phyloP scores from a whole-genome alignment of 2,888 invertebrate species.

The Dyspetes luteomarginatus region DNA sequence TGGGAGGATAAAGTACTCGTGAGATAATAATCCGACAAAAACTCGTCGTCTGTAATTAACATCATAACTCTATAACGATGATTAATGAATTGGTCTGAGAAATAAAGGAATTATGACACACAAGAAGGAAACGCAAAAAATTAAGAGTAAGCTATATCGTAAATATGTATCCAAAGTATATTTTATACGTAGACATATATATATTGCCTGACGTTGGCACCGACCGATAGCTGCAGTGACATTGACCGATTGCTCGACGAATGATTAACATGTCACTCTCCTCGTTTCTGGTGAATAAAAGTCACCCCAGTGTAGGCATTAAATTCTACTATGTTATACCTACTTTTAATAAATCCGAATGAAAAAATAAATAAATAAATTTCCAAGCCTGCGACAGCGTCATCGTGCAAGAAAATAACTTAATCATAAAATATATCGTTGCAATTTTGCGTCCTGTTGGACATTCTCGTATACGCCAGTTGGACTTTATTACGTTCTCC shows the following conservation, averaged over 20 bases:
- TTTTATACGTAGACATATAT: slow-evolving; percentile 24
- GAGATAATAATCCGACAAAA: no score
- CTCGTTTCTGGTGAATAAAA: slow-evolving; percentile 34
- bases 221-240: slow-evolving; percentile 52
- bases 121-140: slow-evolving; percentile 10
- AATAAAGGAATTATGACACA: no score
- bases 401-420: slow-evolving; percentile 42
- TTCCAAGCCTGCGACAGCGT: slow-evolving; percentile 6
- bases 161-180: slow-evolving; percentile 8
- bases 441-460: slow-evolving; percentile 41
- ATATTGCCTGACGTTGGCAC: slow-evolving; percentile 35
- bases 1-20: no score
- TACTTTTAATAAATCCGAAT: background rate
- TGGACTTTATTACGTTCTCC: slow-evolving; percentile 42
- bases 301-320: background rate
- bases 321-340: background rate
- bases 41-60: no score
- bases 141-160: slow-evolving; percentile 6
- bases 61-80: no score
- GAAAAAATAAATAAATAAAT: slow-evolving; percentile 28
- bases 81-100: no score
- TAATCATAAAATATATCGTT: slow-evolving; percentile 52
- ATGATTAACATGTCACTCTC: slow-evolving; percentile 51
- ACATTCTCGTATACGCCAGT: slow-evolving; percentile 40
- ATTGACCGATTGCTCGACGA: slow-evolving; percentile 55